Conservation (phyloP, 1,140 invertebrate genomes). For the Drosophila ananassae region DNA sequence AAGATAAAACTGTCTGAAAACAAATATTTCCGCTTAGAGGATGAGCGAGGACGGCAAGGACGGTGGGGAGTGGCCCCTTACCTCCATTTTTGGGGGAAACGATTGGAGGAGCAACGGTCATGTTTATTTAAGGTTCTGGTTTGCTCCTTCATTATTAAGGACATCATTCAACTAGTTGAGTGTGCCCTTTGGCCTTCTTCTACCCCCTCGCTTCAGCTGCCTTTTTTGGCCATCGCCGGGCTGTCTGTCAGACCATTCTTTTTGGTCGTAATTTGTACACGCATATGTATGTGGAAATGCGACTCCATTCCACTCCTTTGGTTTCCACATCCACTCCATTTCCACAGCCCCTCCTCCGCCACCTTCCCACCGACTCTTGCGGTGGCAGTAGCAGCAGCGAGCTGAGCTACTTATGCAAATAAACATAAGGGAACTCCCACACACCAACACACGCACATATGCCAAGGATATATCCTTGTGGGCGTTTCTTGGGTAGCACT, state of each 20-base stretch:
- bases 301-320: slow-evolving; percentile 9
- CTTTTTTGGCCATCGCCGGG: slow-evolving; percentile 16
- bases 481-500: slow-evolving; percentile 22
- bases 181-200: slow-evolving; percentile 35
- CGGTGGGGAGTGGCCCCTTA: background rate
- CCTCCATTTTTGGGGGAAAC: slow-evolving; percentile 12
- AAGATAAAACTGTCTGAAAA: slow-evolving; percentile 75
- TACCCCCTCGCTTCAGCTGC: slow-evolving; percentile 2
- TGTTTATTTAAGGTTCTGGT: slow-evolving; percentile 75
- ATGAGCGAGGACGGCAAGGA: background rate
- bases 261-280: slow-evolving; percentile 69
- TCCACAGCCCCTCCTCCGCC: background rate
- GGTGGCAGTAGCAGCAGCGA: slow-evolving; percentile 16
- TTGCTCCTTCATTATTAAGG: slow-evolving; percentile 76
- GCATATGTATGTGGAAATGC: slow-evolving; percentile 34
- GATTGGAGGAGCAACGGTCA: slow-evolving; percentile 36
- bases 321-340: slow-evolving; percentile 1
- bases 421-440: slow-evolving; percentile 60
- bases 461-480: slow-evolving; percentile 37
- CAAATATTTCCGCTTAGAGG: slow-evolving; percentile 73
- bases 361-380: background rate
- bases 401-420: slow-evolving; percentile 77
- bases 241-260: slow-evolving; percentile 56
- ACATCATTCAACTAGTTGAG: slow-evolving; percentile 80
- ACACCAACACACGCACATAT: slow-evolving; percentile 23